Evolutionary conservation across 30 jellyfish, hydroid and myxozoan genomes (phyloP), one percentile per base, ranked within the genome.

Genomic region (Sanderia malayensis): DNA sequence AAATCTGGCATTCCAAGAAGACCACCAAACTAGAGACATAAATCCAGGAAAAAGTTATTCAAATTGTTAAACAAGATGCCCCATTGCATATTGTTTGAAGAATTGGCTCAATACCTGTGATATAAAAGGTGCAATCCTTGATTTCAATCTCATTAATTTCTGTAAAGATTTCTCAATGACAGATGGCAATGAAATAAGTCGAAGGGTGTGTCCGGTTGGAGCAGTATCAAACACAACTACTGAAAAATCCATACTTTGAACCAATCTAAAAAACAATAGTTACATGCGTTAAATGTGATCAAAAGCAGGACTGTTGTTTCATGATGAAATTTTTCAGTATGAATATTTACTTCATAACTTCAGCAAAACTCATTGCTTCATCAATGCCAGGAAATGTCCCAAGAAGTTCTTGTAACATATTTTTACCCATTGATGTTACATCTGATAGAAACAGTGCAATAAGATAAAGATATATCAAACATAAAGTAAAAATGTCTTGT

Each of bases 291-390:
- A n/a, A n/a, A n/a, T n/a, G n/a, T n/a, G n/a, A n/a, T n/a, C n/a
- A n/a, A n/a, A n/a, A n/a, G n/a, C n/a, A n/a, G n/a, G n/a, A n/a
- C n/a, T n/a, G n/a, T n/a, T n/a, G n/a, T n/a, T n/a, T n/a, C n/a
- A n/a, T n/a, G n/a, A n/a, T n/a, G n/a, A 37, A 37, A 37, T 37
- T 4, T 37, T 37, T 44, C 69, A 58, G 3, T 2, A 10, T 29
- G 7, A 15, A 30, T 18, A 21, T 88, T 20, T 78, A 90, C 98
- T 82, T 84, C 96, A 84, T 90, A 23, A 90, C 98, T 72, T 90
- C 96, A 44, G 98, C 96, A 84, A 90, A 90, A 67, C 98, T 90
- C 98, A 90, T 84, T 32, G 98, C 98, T 73, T 90, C 98, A 58
- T 90, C 98, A 49, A 90, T 90, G 15, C 98, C 98, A 58, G 98